These are phyloP conservation scores for Cyphomyrmex costatus DNA, from an alignment of 1,140 invertebrate species.

Conservation along the genomic window DNA sequence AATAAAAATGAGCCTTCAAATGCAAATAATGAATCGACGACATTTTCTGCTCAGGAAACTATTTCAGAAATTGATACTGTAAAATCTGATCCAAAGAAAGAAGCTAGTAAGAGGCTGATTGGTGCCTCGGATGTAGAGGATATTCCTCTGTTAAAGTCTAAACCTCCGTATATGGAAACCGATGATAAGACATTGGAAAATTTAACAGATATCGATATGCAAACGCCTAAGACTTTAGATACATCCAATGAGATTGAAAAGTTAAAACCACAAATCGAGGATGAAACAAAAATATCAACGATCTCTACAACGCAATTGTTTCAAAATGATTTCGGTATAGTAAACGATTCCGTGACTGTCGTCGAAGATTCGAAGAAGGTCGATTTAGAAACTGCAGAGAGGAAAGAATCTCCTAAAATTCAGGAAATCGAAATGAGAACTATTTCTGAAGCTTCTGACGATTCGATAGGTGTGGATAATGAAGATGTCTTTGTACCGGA, in stretches of 20 bases:
- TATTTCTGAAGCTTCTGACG: slow-evolving; percentile 72
- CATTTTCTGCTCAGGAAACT: slow-evolving; percentile 11
- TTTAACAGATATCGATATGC: slow-evolving; percentile 12
- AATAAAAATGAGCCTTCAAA: slow-evolving; percentile 24
- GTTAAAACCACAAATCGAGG: not conserved
- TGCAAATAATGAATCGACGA: slow-evolving; percentile 26
- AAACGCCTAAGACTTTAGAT: slow-evolving; percentile 41
- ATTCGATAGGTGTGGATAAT: slow-evolving; percentile 82
- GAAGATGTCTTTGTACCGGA: slow-evolving; percentile 79
- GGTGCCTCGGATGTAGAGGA: slow-evolving; percentile 68
- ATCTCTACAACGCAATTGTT: slow-evolving; percentile 23
- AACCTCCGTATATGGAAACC: slow-evolving; percentile 63
- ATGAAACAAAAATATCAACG: not conserved
- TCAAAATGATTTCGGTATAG: slow-evolving; percentile 34
- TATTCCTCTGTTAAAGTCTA: slow-evolving; percentile 76
- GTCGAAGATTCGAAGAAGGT: slow-evolving; percentile 17
- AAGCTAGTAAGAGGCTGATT: slow-evolving; percentile 73
- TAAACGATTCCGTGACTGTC: not conserved
- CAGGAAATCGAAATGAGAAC: slow-evolving; percentile 69
- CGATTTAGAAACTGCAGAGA: not conserved
- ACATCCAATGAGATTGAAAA: slow-evolving; percentile 20
- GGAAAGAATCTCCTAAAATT: slow-evolving; percentile 67
- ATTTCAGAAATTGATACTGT: slow-evolving; percentile 18
- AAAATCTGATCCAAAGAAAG: slow-evolving; percentile 73
- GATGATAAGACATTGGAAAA: slow-evolving; percentile 45